phyloP scores from a whole-genome alignment of 2,113 vertebrate genomes.

The Podiceps cristatus region DNA sequence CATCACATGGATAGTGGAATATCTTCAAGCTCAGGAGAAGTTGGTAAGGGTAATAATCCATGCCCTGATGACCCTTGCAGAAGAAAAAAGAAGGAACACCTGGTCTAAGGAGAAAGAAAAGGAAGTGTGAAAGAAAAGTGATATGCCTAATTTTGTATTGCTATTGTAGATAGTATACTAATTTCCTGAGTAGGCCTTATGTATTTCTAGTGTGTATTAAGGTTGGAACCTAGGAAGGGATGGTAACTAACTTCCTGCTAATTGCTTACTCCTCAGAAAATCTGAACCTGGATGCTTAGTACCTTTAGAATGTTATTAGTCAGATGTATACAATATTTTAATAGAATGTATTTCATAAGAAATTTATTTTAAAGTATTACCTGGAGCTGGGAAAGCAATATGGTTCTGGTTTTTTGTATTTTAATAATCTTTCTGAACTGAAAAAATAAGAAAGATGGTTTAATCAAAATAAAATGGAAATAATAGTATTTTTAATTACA shows the following conservation, averaged over 20 bases:
- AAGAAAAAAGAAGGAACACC: neutral
- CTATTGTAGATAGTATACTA: neutral
- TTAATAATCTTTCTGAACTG: neutral
- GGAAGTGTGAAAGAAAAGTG: neutral
- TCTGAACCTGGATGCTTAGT: neutral
- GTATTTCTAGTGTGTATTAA: neutral
- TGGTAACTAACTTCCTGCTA: neutral
- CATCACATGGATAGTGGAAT: neutral
- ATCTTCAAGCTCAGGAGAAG: neutral
- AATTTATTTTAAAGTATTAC: neutral
- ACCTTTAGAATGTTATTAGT: neutral
- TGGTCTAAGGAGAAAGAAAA: neutral
- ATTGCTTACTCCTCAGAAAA: neutral
- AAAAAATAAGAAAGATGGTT: neutral
- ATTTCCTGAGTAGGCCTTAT: neutral
- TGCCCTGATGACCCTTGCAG: neutral
- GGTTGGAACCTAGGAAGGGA: neutral
- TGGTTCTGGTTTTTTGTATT: neutral
- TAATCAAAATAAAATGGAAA: neutral
- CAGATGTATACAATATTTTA: neutral
- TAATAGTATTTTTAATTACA: neutral
- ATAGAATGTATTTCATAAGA: neutral
- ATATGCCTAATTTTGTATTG: neutral
- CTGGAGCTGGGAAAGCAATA: neutral
- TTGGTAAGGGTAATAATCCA: neutral